Base-by-base conservation (phyloP, 2,113 vertebrate species). In the Lepisosteus osseus region DNA sequence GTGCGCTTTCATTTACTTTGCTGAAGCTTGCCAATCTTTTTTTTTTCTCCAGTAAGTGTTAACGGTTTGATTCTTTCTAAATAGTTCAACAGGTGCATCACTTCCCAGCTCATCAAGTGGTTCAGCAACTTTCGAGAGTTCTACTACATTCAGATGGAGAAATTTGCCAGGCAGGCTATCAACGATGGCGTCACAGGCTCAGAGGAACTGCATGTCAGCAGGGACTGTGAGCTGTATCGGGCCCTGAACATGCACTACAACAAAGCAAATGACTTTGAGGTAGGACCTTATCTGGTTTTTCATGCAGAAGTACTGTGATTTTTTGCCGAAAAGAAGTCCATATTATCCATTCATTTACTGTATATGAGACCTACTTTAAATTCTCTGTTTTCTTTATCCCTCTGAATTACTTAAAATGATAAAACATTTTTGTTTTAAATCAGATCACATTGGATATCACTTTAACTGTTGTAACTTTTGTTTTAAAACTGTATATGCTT, bases 121-220 rank as follows among this genome's bases (percentile, higher is more conserved):
- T 99, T 99, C 92, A 99, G 97, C 93, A 99, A 99, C 93, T 98
- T 99, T 92, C 93, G 97, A 65, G 97, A 99, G 93, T 99, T 98
- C 92, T 99, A 97, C 95, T 99, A 98, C 93, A 99, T 98, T 91
- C 97, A 99, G 91, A 99, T 98, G 96, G 97, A 99, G 94, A 99
- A 99, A 90, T 99, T 98, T 6, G 97, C 97, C 0, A 93, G 97
- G 14, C 96, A 99, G 92, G 82, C 96, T 91, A 98, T 99, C 91
- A 98, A 97, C 74, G 96, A 99, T 15, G 97, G 97, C 29, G 92
- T 95, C 85, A 95, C 95, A 2, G 94, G 93, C 65, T 89, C 86
- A 2, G 96, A 98, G 72, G 96, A 98, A 85, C 80, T 99, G 89
- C 91, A 87, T 75, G 97, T 99, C 84, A 97, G 94, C 88, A 93